Base-by-base conservation (phyloP, 1,140 invertebrate genomes). In the Doryteuthis pealeii region DNA sequence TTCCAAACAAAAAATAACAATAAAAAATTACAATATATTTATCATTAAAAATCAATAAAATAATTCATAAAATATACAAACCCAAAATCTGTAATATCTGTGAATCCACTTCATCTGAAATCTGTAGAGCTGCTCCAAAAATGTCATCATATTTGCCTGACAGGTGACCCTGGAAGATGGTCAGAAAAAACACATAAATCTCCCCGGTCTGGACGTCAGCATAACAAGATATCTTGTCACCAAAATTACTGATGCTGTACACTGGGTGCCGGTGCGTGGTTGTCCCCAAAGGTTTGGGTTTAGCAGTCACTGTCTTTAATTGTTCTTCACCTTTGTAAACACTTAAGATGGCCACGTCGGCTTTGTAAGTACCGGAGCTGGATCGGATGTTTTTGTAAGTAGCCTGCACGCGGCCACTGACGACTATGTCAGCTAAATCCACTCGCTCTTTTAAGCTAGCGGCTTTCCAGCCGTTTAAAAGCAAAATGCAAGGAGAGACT, bases 121-220 rank as follows among this genome's bases (percentile, higher is more conserved):
- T 83, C 54, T 81, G 75, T 4, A 78, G 79, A 0, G 80, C 79
- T 5, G 86, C 85, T 22, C 86, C 86, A 72, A 87, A 87, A 30
- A 87, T 81, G 76, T 87, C 86, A 70, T 87, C 85, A 75, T 87
- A 87, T 76, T 87, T 84, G 14, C 84, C 86, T 1, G 85, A 86
- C 40, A 87, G 76, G 33, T 82, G 77, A 12, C 78, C 80, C 70
- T 83, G 76, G 68, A 82, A 87, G 2, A 82, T 76, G 3, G 86
- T 87, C 68, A 87, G 69, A 72, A 87, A 87, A 14, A 87, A 77
- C 33, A 87, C 80, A 74, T 87, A 87, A 22, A 70, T 76, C 77
- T 82, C 75, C 14, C 81, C 84, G 8, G 75, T 74, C 6, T 49
- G 74, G 8, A 87, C 82, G 71, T 87, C 86, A 22, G 86, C 82